Evolutionary conservation across 2,797 vertebrate species (phyloP).

Genomic region (Phoxinus dragarum): DNA sequence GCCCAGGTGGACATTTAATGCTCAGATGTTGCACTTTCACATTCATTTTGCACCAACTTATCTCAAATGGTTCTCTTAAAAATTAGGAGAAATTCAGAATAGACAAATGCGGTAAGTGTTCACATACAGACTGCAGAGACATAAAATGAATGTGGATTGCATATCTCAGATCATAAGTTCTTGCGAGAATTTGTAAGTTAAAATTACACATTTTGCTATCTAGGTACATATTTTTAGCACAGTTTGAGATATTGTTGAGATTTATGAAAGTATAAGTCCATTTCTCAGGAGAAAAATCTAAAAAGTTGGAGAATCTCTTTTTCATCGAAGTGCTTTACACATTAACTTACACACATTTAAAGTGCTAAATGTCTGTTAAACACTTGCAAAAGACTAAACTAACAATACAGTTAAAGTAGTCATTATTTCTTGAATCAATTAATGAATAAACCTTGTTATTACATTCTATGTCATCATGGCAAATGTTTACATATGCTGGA

Average conservation of each 20-base stretch:
- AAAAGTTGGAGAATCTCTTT: not conserved
- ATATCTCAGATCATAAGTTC: not conserved
- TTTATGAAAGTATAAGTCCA: not conserved
- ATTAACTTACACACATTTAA: not conserved
- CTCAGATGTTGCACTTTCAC: conserved; percentile 9
- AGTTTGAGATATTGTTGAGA: not conserved
- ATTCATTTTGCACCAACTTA: not conserved
- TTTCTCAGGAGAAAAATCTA: not conserved
- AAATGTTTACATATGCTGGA: not conserved
- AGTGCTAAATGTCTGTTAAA: not conserved
- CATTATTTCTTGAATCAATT: not conserved
- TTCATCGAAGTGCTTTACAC: not conserved
- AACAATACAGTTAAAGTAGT: not conserved
- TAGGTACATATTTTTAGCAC: not conserved
- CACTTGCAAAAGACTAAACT: not conserved
- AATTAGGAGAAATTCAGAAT: not conserved
- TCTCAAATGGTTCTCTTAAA: not conserved
- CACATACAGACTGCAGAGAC: not conserved
- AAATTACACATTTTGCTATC: not conserved
- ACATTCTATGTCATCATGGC: not conserved
- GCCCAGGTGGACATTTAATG: not conserved
- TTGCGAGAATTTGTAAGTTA: not conserved
- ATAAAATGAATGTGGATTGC: not conserved
- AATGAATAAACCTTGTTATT: not conserved
- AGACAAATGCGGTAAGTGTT: not conserved